Conservation (phyloP, 2,113 vertebrate genomes). For the Cavia aperea region DNA sequence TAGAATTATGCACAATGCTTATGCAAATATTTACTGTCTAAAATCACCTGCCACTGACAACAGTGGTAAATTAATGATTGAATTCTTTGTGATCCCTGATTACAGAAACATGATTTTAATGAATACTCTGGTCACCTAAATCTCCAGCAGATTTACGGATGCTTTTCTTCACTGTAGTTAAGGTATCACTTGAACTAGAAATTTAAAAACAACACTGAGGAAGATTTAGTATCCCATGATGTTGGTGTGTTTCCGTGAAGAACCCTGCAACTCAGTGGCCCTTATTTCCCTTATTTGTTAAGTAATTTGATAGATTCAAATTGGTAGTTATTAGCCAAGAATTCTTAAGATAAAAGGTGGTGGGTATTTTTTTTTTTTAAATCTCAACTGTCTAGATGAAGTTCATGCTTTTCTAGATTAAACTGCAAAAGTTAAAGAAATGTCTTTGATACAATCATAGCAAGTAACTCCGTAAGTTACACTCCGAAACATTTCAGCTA, state of each 20-base stretch:
- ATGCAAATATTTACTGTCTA: background rate
- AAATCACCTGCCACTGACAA: background rate
- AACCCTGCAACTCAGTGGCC: background rate
- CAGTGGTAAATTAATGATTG: background rate
- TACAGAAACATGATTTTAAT: background rate
- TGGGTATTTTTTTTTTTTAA: background rate
- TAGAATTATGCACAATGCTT: background rate
- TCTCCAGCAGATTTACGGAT: background rate
- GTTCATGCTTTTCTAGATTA: background rate
- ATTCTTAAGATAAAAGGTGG: background rate
- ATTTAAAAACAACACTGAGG: background rate
- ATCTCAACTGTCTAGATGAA: background rate
- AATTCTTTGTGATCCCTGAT: background rate
- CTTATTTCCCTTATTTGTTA: background rate
- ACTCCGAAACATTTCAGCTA: background rate
- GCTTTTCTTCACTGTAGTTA: background rate
- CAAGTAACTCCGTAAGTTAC: background rate
- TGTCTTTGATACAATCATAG: background rate
- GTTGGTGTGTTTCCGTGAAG: background rate
- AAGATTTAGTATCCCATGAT: background rate
- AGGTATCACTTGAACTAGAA: background rate
- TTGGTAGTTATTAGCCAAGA: background rate
- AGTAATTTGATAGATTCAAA: background rate
- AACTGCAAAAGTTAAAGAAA: background rate
- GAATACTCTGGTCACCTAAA: background rate